Evolutionary conservation across 2,888 invertebrate species (phyloP).

Genomic region (Falcaria lacertinaria): DNA sequence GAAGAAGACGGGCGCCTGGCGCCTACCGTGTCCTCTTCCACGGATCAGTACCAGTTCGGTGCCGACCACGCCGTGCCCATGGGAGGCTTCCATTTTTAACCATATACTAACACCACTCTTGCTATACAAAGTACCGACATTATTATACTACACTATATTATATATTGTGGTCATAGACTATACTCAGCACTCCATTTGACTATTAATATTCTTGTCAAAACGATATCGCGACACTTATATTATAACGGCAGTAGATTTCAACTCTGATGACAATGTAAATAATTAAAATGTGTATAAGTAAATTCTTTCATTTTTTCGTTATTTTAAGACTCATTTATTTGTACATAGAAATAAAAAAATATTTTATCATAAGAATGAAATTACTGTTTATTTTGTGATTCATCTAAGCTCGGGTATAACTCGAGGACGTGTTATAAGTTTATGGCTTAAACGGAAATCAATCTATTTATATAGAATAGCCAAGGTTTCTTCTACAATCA

Average conservation of each 20-base stretch:
- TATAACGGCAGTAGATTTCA: no score
- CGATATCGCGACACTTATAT: no score
- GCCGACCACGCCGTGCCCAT: slow-evolving; percentile 86
- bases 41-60: slow-evolving; percentile 86
- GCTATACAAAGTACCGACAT: no score
- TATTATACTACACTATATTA: not conserved
- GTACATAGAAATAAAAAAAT: not conserved
- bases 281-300: not conserved
- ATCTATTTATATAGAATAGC: no score
- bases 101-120: not conserved
- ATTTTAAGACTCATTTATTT: not conserved
- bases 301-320: not conserved
- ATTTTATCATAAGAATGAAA: not conserved
- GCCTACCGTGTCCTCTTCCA: slow-evolving; percentile 86
- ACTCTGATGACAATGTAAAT: slow-evolving; percentile 6
- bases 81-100: slow-evolving; percentile 90
- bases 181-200: not conserved
- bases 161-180: not conserved
- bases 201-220: no score
- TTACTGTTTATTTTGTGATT: not conserved
- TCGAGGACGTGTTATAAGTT: no score
- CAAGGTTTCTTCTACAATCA: not conserved
- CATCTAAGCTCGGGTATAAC: no score
- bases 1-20: slow-evolving; percentile 91
- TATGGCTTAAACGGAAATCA: no score